phyloP scores from a whole-genome alignment of 1,140 invertebrate genomes.

The Drosophila virilis region DNA sequence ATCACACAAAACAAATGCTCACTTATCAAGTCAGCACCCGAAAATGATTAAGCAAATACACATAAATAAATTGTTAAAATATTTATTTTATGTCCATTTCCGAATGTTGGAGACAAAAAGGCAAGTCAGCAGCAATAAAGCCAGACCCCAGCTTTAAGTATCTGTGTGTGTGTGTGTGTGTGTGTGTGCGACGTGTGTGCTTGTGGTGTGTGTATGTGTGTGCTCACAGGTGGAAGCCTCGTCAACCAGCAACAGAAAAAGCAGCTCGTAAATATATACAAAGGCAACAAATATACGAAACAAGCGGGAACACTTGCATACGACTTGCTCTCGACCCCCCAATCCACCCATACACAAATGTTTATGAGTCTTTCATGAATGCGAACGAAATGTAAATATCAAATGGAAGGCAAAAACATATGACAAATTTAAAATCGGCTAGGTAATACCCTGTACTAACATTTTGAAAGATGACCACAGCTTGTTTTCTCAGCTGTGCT shows the following conservation, averaged over 20 bases:
- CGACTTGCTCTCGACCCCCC: conserved; percentile 9
- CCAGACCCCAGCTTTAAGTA: not conserved
- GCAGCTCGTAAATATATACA: conserved; percentile 38
- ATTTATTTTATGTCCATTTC: conserved; percentile 28
- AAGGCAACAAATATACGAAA: conserved; percentile 26
- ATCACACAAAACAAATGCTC: not conserved
- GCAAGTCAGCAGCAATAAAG: not conserved
- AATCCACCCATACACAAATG: not conserved
- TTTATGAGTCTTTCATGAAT: conserved; percentile 40
- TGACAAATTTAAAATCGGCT: not conserved
- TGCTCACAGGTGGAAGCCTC: conserved; percentile 8
- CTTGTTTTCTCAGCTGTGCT: too few relatives aligned
- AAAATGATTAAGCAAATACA: conserved; percentile 40
- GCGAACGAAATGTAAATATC: conserved; percentile 57
- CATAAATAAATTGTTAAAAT: conserved; percentile 52
- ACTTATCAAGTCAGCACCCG: conserved; percentile 17
- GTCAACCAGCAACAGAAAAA: conserved; percentile 11
- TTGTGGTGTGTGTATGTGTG: conserved; percentile 1
- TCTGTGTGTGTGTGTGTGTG: not conserved
- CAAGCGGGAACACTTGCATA: conserved; percentile 46
- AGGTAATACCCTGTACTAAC: not conserved
- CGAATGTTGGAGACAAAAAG: conserved; percentile 10
- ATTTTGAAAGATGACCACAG: too few relatives aligned
- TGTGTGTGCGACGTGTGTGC: not conserved
- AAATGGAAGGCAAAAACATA: conserved; percentile 35